Evolutionary conservation across 2,888 invertebrate genomes (phyloP).

Genomic region (Synergus laeviventris): DNA sequence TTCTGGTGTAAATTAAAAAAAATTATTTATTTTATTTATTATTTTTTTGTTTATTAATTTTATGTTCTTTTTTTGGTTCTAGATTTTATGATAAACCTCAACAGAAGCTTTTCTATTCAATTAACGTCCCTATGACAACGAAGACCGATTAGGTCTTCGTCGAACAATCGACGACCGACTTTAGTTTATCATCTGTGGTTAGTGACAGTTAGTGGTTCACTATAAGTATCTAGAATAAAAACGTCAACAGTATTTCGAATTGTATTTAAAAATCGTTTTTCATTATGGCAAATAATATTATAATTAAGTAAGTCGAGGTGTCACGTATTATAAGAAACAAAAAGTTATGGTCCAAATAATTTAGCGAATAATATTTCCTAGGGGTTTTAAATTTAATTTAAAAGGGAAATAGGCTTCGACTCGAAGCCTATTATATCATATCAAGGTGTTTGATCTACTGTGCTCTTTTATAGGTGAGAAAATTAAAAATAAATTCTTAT

Average conservation of each 20-base stretch:
- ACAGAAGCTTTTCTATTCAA: conserved; percentile 60
- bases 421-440: neutral
- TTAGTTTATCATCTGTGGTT: conserved; percentile 45
- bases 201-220: conserved; percentile 29
- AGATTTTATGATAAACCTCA: neutral
- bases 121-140: conserved; percentile 68
- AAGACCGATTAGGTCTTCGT: conserved; percentile 55
- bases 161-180: conserved; percentile 56
- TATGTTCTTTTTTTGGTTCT: neutral
- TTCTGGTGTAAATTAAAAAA: neutral
- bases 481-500: neutral
- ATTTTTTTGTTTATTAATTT: neutral
- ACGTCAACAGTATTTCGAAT: neutral
- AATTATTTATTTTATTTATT: neutral
- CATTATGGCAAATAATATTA: neutral
- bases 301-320: neutral
- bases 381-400: neutral
- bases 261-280: too few relatives aligned
- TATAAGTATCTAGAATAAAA: neutral
- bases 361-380: neutral
- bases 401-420: conserved; percentile 7
- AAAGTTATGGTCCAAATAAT: neutral
- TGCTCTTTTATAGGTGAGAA: conserved; percentile 2
- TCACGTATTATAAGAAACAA: neutral
- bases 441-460: conserved; percentile 23